phyloP scores from a whole-genome alignment of 2,113 vertebrate genomes.

The Caretta caretta region DNA sequence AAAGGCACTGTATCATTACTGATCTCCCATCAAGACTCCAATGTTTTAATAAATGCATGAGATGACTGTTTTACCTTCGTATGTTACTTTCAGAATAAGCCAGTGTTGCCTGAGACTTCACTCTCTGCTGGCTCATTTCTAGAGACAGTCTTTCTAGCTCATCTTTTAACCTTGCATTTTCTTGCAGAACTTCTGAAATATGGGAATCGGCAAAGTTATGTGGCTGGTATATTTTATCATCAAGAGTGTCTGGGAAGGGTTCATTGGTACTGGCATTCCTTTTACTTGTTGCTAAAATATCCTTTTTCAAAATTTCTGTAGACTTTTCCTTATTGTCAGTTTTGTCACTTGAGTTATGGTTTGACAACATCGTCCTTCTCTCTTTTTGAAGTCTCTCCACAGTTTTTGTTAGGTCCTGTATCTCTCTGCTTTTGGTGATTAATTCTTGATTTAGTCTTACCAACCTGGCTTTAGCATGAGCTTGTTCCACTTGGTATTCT shows the following conservation, averaged over 20 bases:
- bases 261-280: constrained; percentile 16
- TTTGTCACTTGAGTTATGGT: constrained; percentile 61
- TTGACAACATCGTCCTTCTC: constrained; percentile 82
- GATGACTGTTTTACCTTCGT: constrained; percentile 77
- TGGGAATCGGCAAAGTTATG: constrained; percentile 80
- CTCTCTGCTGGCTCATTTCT: constrained; percentile 80
- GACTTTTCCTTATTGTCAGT: constrained; percentile 33
- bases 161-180: constrained; percentile 84
- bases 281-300: constrained; percentile 13
- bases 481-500: constrained; percentile 79
- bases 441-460: constrained; percentile 88
- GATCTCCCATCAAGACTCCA: background rate
- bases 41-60: background rate
- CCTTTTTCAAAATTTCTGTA: constrained; percentile 51
- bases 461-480: constrained; percentile 77
- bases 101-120: constrained; percentile 73
- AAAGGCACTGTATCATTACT: background rate
- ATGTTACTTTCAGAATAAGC: constrained; percentile 78
- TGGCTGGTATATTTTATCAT: constrained; percentile 85
- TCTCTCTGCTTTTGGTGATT: constrained; percentile 82
- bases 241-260: constrained; percentile 64
- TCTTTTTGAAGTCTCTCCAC: constrained; percentile 92
- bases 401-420: constrained; percentile 89
- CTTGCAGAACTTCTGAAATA: constrained; percentile 85
- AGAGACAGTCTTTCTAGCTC: constrained; percentile 80